Evolutionary conservation across 92 coral and sea anemone species (phyloP).

Genomic region (Isaurus tuberculatus): DNA sequence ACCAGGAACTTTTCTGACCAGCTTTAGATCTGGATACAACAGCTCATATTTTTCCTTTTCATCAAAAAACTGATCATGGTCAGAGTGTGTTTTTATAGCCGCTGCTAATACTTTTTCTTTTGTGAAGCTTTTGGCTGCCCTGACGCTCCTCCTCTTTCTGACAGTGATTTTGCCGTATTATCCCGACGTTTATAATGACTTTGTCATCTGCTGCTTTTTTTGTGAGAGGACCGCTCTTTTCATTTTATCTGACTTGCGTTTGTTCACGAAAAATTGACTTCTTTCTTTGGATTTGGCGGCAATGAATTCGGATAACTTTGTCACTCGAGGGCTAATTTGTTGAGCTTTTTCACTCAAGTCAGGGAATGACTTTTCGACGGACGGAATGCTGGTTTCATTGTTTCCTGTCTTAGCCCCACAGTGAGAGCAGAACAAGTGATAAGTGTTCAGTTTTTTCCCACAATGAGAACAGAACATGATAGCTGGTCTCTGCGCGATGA

Average conservation of each 20-base stretch:
- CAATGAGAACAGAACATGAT: not conserved
- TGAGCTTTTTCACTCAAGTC: not conserved
- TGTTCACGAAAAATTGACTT: not conserved
- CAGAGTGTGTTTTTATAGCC: constrained; percentile 53
- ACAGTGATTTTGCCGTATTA: constrained; percentile 43
- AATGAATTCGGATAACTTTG: not conserved
- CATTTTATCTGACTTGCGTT: not conserved
- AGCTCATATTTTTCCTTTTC: constrained; percentile 45
- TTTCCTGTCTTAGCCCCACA: constrained; percentile 2
- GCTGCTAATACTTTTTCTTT: constrained; percentile 34
- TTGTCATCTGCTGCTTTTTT: constrained; percentile 10
- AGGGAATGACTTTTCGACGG: not conserved
- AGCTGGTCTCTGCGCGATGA: not conserved
- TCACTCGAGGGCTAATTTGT: not conserved
- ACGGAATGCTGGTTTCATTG: not conserved
- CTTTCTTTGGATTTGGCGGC: constrained; percentile 45
- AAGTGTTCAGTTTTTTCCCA: not conserved
- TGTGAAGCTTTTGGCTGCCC: constrained; percentile 46
- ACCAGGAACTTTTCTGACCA: constrained; percentile 52
- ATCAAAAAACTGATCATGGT: constrained; percentile 47
- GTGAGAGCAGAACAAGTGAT: not conserved
- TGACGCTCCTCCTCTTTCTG: constrained; percentile 50
- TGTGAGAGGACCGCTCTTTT: not conserved
- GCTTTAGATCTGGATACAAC: constrained; percentile 62
- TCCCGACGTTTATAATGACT: constrained; percentile 60